These are phyloP conservation scores for Condylura cristata DNA, from an alignment of 2,113 vertebrate species.

Conservation along the genomic window DNA sequence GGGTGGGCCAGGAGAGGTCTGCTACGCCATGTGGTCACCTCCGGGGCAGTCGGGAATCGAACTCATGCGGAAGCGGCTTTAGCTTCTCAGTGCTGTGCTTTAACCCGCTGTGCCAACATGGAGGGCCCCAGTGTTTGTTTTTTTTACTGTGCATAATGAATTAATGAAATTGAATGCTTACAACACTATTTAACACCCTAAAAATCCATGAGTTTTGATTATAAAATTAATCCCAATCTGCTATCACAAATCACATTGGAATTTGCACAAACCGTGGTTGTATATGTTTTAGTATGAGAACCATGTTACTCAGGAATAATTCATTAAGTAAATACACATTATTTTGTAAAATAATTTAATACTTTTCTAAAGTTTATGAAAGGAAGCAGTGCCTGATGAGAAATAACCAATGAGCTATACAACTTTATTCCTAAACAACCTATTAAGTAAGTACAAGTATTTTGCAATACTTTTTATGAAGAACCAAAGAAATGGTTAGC, in stretches of 20 bases:
- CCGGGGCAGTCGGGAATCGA: too few relatives aligned
- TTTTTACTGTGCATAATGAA: constrained; percentile 1
- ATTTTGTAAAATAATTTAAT: background rate
- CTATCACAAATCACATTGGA: constrained; percentile 50
- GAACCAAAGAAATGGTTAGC: background rate
- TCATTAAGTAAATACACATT: too few relatives aligned
- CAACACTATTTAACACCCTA: constrained; percentile 26
- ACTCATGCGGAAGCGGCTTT: too few relatives aligned
- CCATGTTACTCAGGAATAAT: background rate
- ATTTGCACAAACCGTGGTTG: background rate
- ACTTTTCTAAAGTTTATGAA: constrained; percentile 40
- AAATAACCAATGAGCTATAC: constrained; percentile 34
- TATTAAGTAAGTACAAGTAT: constrained; percentile 30
- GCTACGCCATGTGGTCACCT: too few relatives aligned
- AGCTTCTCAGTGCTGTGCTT: too few relatives aligned
- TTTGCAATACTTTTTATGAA: constrained; percentile 52
- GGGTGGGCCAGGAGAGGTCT: too few relatives aligned
- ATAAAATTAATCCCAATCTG: constrained; percentile 28
- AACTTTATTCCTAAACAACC: constrained; percentile 37
- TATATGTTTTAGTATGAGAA: constrained; percentile 46
- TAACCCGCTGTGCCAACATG: too few relatives aligned
- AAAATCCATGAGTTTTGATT: constrained; percentile 43
- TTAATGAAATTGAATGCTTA: constrained; percentile 63
- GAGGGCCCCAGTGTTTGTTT: too few relatives aligned
- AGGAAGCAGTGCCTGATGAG: constrained; percentile 17